phyloP scores from a whole-genome alignment of 2,888 invertebrate species.

The Tricholauxania praeusta region DNA sequence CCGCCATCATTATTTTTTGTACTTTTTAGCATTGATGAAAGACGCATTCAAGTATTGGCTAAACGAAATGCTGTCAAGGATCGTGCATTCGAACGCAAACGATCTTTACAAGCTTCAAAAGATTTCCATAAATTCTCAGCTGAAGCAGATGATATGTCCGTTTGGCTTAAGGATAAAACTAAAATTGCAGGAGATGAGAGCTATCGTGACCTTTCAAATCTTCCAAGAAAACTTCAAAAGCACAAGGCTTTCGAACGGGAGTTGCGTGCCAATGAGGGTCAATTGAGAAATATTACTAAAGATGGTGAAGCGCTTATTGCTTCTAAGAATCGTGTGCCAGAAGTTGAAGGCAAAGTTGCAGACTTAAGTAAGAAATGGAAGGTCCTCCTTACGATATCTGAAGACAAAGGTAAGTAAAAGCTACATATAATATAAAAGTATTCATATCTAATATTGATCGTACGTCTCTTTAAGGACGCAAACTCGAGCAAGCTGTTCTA shows the following conservation, averaged over 20 bases:
- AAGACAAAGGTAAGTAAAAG: slow-evolving; percentile 67
- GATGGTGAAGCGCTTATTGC: slow-evolving; percentile 79
- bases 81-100: slow-evolving; percentile 79
- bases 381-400: slow-evolving; percentile 76
- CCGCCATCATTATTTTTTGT: slow-evolving; percentile 12
- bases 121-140: slow-evolving; percentile 94
- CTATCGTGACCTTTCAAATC: slow-evolving; percentile 88
- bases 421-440: slow-evolving; percentile 29
- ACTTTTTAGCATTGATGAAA: slow-evolving; percentile 74
- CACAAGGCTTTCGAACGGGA: slow-evolving; percentile 98
- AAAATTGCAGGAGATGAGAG: slow-evolving; percentile 93
- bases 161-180: slow-evolving; percentile 93
- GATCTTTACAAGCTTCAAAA: slow-evolving; percentile 84
- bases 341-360: slow-evolving; percentile 76
- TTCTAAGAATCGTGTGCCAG: slow-evolving; percentile 77
- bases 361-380: slow-evolving; percentile 85
- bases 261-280: slow-evolving; percentile 92
- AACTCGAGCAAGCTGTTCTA: slow-evolving; percentile 89
- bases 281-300: slow-evolving; percentile 87
- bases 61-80: slow-evolving; percentile 82
- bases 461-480: slow-evolving; percentile 68
- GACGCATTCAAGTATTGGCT: slow-evolving; percentile 80
- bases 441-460: background rate
- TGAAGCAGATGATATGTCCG: slow-evolving; percentile 89
- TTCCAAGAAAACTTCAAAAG: slow-evolving; percentile 92